Percentiles rank a stretch among this genome's conserved stretches.
Conservation (phyloP, 2,113 vertebrate species). For the Sceloporus undulatus region DNA sequence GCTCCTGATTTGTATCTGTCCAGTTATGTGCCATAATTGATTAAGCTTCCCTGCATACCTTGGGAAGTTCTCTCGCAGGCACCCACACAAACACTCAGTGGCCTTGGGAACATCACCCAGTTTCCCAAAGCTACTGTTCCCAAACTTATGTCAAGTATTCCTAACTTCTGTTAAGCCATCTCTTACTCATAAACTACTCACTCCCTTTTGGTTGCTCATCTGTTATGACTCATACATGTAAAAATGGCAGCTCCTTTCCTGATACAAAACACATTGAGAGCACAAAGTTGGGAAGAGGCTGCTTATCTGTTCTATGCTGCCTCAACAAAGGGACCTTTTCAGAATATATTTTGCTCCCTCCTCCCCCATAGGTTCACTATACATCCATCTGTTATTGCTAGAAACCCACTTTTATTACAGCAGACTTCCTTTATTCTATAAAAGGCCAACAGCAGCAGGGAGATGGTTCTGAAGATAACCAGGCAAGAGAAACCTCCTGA, state of each 20-base stretch:
- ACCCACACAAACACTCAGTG: too few relatives aligned
- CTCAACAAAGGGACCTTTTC: neutral
- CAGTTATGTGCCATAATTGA: neutral
- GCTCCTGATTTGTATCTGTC: neutral
- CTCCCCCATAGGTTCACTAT: neutral
- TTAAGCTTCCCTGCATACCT: neutral
- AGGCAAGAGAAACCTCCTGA: neutral
- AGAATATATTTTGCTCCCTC: neutral
- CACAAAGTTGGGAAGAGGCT: too few relatives aligned
- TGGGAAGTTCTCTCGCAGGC: neutral
- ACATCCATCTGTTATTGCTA: neutral
- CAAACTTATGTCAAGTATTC: neutral
- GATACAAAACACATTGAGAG: too few relatives aligned
- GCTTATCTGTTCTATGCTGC: neutral
- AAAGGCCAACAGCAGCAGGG: neutral
- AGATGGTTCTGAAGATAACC: neutral
- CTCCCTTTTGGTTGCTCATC: neutral
- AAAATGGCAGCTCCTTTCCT: neutral
- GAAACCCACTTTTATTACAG: neutral
- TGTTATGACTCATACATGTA: neutral
- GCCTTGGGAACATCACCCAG: too few relatives aligned
- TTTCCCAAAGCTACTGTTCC: neutral
- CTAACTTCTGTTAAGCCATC: neutral
- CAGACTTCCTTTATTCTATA: neutral
- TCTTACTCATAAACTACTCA: neutral